Conservation (phyloP, 2,888 invertebrate genomes). For the Troides oblongomaculatus region DNA sequence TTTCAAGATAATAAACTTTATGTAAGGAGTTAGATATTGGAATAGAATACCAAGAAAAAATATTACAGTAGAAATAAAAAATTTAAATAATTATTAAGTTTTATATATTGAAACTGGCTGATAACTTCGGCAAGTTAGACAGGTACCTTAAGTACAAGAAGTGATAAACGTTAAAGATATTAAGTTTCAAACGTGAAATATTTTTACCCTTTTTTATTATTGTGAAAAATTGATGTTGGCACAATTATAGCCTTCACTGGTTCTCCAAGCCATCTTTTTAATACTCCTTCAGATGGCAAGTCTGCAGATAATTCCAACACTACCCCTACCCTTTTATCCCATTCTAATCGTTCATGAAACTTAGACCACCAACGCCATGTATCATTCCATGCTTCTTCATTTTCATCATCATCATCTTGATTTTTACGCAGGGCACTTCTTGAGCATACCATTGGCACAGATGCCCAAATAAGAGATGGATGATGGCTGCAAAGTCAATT, state of each 20-base stretch:
- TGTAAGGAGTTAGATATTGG: background rate
- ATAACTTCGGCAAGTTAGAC: too few species aligned
- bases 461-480: conserved; percentile 82
- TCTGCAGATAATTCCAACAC: conserved; percentile 91
- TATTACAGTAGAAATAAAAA: too few species aligned
- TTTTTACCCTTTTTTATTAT: conserved; percentile 94
- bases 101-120: too few species aligned
- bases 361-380: conserved; percentile 92
- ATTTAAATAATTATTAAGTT: too few species aligned
- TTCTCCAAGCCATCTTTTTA: conserved; percentile 96
- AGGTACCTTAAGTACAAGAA: too few species aligned
- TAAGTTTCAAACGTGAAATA: background rate
- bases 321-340: conserved; percentile 82
- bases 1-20: background rate
- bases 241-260: conserved; percentile 92
- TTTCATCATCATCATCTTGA: conserved; percentile 59
- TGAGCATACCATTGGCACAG: conserved; percentile 82
- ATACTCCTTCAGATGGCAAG: conserved; percentile 84
- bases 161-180: background rate
- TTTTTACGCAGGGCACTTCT: conserved; percentile 47
- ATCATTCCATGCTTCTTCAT: conserved; percentile 78
- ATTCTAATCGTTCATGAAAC: conserved; percentile 81
- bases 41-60: too few species aligned
- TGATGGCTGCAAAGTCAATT: conserved; percentile 57
- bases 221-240: conserved; percentile 90